phyloP scores from a whole-genome alignment of 2,888 invertebrate genomes.

The Marasmarcha lunaedactyla region DNA sequence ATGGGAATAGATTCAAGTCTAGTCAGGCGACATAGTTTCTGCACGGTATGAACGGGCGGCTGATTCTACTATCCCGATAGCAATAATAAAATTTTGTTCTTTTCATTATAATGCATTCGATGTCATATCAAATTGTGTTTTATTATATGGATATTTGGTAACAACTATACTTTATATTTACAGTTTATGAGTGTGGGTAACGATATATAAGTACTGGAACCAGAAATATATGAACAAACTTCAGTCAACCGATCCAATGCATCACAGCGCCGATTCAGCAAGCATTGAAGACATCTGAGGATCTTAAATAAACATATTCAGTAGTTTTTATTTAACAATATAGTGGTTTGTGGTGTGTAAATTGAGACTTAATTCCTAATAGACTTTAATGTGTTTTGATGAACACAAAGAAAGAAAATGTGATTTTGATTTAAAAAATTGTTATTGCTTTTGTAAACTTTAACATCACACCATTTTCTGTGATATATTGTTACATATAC shows the following conservation, averaged over 20 bases:
- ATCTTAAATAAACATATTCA: slow-evolving; percentile 60
- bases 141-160: too few species aligned
- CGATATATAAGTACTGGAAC: slow-evolving; percentile 38
- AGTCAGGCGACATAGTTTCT: slow-evolving; percentile 37
- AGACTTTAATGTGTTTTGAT: slow-evolving; percentile 40
- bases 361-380: slow-evolving; percentile 42
- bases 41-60: slow-evolving; percentile 39
- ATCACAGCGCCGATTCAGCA: slow-evolving; percentile 80
- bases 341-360: slow-evolving; percentile 44
- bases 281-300: slow-evolving; percentile 92
- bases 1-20: slow-evolving; percentile 18
- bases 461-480: slow-evolving; percentile 54
- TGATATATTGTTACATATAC: slow-evolving; percentile 57
- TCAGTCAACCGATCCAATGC: slow-evolving; percentile 44
- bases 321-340: slow-evolving; percentile 60
- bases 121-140: too few species aligned
- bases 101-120: neutral
- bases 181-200: slow-evolving; percentile 43
- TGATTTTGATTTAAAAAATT: slow-evolving; percentile 51
- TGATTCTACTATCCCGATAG: slow-evolving; percentile 44
- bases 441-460: slow-evolving; percentile 31
- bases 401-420: slow-evolving; percentile 52
- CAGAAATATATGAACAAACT: slow-evolving; percentile 30
- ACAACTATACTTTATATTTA: slow-evolving; percentile 33
- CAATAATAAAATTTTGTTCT: too few species aligned